Evolutionary conservation across 2,797 vertebrate genomes (phyloP), one percentile per base, ranked within the genome.

Genomic region (Salmo trutta): DNA sequence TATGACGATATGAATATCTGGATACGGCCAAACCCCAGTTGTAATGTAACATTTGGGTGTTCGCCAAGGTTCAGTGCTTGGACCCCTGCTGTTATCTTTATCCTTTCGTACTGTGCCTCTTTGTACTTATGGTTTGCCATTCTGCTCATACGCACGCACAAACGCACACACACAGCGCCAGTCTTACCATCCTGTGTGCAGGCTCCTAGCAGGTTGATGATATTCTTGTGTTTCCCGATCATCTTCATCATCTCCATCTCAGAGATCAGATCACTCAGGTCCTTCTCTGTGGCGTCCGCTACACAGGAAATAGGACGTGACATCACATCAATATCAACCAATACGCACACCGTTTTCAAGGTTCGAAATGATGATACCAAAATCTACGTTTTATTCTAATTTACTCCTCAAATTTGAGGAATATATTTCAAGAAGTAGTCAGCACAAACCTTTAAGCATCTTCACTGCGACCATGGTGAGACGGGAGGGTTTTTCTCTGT

Each of bases 221-320:
- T 98, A 91, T 98, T 98, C 93, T 97, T 98, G 89, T 98, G 97
- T 81, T 97, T 97, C 2, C 96, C 97, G 0, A 98, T 98, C 93
- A 95, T 97, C 91, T 98, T 98, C 97, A 98, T 98, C 97, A 98
- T 98, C 86, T 98, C 96, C 97, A 98, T 97, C 83, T 98, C 97
- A 0, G 96, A 97, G 91, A 98, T 96, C 78, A 98, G 94, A 87
- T 98, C 97, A 0, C 96, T 96, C 73, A 97, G 85, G 81, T 98
- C 97, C 85, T 97, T 98, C 88, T 98, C 97, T 0, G 96, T 96
- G 78, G 96, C 97, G 0, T 98, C 97, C 0, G 96, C 97, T 98
- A 76, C 16, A 71, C 62, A 62, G 24, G 15, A 64, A 33, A 17
- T 47, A 47, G 24, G 16, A 47, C 0, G 6, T 52, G 8, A 62